A percentile compares a stretch with the other conserved stretches of the same genome.
Evolutionary conservation across 2,888 invertebrate species (phyloP).

Genomic region (Pandemis cinnamomeana): DNA sequence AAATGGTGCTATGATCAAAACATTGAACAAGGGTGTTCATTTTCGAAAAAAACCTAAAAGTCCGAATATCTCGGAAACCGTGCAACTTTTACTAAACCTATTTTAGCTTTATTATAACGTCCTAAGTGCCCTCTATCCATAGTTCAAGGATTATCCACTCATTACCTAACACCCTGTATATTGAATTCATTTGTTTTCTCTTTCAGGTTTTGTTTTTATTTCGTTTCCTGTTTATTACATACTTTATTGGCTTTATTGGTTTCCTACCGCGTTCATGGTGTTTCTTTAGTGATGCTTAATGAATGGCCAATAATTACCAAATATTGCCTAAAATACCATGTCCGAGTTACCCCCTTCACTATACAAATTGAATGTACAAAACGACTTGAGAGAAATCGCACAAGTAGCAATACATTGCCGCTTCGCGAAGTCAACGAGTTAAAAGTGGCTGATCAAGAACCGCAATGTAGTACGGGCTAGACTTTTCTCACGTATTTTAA

Average conservation of each 20-base stretch:
- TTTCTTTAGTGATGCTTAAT: neutral
- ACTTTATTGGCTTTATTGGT: neutral
- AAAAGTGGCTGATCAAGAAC: neutral
- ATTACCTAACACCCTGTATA: too few species aligned
- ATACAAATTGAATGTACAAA: too few species aligned
- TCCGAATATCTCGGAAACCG: too few species aligned
- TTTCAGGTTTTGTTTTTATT: neutral
- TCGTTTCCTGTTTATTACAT: neutral
- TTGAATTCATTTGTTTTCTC: neutral
- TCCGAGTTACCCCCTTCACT: neutral
- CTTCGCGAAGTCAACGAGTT: neutral
- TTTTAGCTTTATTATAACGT: too few species aligned
- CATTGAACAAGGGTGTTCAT: too few species aligned
- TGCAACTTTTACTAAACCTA: too few species aligned
- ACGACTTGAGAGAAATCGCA: too few species aligned
- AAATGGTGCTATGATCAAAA: too few species aligned
- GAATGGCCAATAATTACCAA: neutral
- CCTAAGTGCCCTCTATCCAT: too few species aligned
- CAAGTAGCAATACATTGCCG: neutral
- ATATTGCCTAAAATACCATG: neutral
- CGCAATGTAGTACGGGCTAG: neutral
- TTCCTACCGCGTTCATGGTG: neutral
- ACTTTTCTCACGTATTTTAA: neutral
- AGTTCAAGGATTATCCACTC: too few species aligned
- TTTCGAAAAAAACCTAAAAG: too few species aligned